These are phyloP conservation scores for Trididemnum miniatum DNA, from an alignment of 23 tunicate species.

Conservation along the genomic window DNA sequence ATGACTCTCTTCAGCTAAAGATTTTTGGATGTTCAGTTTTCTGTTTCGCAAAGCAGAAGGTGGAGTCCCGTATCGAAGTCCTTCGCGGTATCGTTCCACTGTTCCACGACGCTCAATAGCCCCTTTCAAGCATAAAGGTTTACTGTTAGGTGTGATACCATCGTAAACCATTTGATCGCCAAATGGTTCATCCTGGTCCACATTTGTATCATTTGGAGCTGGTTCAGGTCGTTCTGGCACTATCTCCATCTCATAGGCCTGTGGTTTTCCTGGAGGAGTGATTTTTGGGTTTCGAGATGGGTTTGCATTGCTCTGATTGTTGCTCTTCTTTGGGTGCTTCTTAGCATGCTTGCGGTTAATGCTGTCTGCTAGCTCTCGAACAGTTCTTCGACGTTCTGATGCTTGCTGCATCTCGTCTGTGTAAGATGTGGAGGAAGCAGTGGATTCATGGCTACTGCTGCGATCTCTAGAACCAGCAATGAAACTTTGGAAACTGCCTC, in stretches of 20 bases:
- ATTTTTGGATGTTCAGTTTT: constrained; percentile 29
- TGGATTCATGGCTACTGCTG: constrained; percentile 85
- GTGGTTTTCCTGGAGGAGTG: constrained; percentile 20
- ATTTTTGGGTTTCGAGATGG: too few relatives aligned
- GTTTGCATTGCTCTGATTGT: not conserved
- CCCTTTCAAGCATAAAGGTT: constrained; percentile 44
- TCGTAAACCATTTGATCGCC: constrained; percentile 13
- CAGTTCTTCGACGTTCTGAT: constrained; percentile 73
- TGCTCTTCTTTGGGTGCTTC: constrained; percentile 16
- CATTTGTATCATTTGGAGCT: not conserved
- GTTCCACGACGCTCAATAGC: constrained; percentile 80
- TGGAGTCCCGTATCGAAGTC: constrained; percentile 26
- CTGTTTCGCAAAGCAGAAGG: not conserved
- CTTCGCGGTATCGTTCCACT: constrained; percentile 71
- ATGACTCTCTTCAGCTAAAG: constrained; percentile 25
- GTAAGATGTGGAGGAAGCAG: constrained; percentile 72
- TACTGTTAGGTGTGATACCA: constrained; percentile 26
- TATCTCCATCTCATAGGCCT: not conserved
- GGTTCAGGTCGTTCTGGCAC: constrained; percentile 7
- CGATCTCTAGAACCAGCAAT: constrained; percentile 53
- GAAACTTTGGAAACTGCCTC: not conserved
- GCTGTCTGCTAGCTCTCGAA: constrained; percentile 80
- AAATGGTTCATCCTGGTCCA: not conserved
- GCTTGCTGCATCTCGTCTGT: constrained; percentile 49
- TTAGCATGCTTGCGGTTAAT: constrained; percentile 71